Evolutionary conservation across 2,888 invertebrate genomes (phyloP).

Genomic region (Congeria kusceri): DNA sequence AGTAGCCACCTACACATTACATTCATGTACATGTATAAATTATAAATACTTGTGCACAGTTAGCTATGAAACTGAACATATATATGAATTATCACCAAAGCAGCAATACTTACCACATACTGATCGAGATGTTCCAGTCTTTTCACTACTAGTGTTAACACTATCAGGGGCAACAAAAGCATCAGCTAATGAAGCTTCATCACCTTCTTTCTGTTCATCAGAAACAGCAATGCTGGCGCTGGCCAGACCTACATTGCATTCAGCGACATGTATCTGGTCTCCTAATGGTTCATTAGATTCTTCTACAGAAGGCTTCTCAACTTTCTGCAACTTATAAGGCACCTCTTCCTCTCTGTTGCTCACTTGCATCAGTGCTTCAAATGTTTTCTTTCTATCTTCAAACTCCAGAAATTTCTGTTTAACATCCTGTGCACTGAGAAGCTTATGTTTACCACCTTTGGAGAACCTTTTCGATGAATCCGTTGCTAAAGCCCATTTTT

Average conservation of each 20-base stretch:
- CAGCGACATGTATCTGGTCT: not conserved
- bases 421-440: conserved; percentile 14
- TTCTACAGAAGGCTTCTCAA: not conserved
- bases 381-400: conserved; percentile 33
- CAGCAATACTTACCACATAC: too few species aligned
- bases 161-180: too few species aligned
- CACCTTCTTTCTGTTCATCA: too few species aligned
- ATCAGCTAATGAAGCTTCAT: not conserved
- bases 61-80: too few species aligned
- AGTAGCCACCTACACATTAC: too few species aligned
- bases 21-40: too few species aligned
- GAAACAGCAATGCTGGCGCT: too few species aligned
- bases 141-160: too few species aligned
- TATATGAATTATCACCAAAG: too few species aligned
- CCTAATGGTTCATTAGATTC: not conserved
- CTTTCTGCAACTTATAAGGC: not conserved
- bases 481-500: not conserved
- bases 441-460: conserved; percentile 40
- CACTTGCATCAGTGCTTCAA: conserved; percentile 13
- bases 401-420: conserved; percentile 35
- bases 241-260: too few species aligned
- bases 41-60: too few species aligned
- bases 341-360: not conserved
- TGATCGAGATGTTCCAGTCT: too few species aligned
- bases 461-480: not conserved